Percentiles rank a stretch among this genome's conserved stretches.
phyloP scores from a whole-genome alignment of 2,113 vertebrate genomes.

The Catharus minimus region DNA sequence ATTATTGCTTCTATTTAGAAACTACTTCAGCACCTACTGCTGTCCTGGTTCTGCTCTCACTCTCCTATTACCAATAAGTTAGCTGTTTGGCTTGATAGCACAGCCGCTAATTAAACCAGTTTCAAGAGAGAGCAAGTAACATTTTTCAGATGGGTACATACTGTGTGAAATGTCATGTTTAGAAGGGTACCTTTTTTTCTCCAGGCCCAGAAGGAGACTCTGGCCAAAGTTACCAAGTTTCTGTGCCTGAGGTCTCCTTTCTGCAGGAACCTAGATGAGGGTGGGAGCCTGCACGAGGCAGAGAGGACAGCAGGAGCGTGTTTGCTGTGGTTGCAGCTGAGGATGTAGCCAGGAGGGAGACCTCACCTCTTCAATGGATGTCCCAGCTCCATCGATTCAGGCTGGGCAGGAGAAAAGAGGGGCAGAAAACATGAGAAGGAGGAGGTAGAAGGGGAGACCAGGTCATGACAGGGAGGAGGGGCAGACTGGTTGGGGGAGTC shows the following conservation, averaged over 20 bases:
- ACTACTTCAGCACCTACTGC: not conserved
- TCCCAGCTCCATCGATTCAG: not conserved
- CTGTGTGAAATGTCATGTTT: not conserved
- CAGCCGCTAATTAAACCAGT: not conserved
- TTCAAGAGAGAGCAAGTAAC: not conserved
- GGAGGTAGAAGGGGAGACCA: not conserved
- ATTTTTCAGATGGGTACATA: not conserved
- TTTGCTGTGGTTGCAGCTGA: not conserved
- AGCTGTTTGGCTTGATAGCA: accelerated
- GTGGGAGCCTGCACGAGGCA: not conserved
- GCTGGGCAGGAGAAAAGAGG: not conserved
- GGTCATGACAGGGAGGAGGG: not conserved
- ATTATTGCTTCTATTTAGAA: not conserved
- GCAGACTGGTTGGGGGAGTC: accelerated
- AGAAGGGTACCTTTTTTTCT: not conserved
- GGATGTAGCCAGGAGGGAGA: not conserved
- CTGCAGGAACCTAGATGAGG: accelerated
- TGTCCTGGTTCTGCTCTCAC: not conserved
- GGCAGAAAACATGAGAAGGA: not conserved
- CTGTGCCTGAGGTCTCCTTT: not conserved
- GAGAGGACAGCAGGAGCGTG: accelerated
- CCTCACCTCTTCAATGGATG: accelerated
- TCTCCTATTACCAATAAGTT: not conserved
- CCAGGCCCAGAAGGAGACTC: not conserved
- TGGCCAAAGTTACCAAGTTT: accelerated